A percentile compares a stretch with the other conserved stretches of the same genome.
phyloP scores from a whole-genome alignment of 92 coral and sea anemone species.

The Virgularia gustaviana region DNA sequence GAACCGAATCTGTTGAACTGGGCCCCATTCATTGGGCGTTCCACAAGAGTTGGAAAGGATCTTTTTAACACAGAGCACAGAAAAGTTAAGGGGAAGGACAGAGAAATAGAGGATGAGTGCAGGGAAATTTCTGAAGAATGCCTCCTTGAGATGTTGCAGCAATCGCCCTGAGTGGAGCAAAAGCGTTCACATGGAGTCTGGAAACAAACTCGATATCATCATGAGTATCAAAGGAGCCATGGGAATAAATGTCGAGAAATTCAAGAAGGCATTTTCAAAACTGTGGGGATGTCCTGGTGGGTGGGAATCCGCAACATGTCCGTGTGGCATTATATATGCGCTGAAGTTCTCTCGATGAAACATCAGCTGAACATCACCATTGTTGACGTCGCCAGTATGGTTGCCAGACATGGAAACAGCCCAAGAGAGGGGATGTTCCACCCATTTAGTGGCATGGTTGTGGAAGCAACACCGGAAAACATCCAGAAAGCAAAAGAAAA shows the following conservation, averaged over 20 bases:
- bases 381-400: no score
- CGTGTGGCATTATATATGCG: conserved; percentile 45
- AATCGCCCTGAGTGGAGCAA: no score
- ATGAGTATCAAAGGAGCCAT: conserved; percentile 47
- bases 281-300: no score
- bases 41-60: no score
- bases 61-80: conserved; percentile 56
- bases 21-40: no score
- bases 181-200: no score
- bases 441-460: conserved; percentile 48
- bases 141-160: no score
- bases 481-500: conserved; percentile 33
- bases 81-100: conserved; percentile 14
- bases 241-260: conserved; percentile 45
- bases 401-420: no score
- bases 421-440: conserved; percentile 47
- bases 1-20: no score
- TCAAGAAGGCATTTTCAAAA: no score
- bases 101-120: conserved; percentile 49
- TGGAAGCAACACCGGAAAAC: conserved; percentile 33
- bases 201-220: no score
- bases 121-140: conserved; percentile 47
- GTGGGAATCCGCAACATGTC: conserved; percentile 52
- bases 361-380: no score
- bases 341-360: conserved; percentile 55